Evolutionary conservation across 2,888 invertebrate species (phyloP).

Genomic region (Luperina testacea): DNA sequence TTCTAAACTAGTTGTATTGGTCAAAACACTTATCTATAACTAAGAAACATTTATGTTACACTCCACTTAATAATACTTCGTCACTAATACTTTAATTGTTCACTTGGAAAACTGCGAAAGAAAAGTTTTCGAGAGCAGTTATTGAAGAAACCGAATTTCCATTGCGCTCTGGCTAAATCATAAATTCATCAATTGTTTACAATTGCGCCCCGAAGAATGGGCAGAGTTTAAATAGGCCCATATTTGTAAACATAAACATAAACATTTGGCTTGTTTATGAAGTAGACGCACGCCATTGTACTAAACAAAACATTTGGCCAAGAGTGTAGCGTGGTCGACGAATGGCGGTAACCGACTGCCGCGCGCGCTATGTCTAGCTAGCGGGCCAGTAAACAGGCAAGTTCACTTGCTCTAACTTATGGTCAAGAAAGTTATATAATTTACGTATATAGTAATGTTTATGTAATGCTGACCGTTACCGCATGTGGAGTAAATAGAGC

Average conservation of each 20-base stretch:
- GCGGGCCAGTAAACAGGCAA: constrained; percentile 53
- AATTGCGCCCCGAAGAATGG: constrained; percentile 66
- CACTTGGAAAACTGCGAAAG: constrained; percentile 43
- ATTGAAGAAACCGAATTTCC: constrained; percentile 51
- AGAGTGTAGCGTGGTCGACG: constrained; percentile 55
- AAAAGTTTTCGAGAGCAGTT: constrained; percentile 47
- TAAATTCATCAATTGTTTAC: constrained; percentile 57
- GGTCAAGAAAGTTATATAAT: constrained; percentile 60
- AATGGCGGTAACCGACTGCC: constrained; percentile 59
- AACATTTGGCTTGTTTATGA: constrained; percentile 58
- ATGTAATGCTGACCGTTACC: constrained; percentile 45
- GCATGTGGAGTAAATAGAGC: constrained; percentile 47
- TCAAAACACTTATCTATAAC: constrained; percentile 23
- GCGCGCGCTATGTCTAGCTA: constrained; percentile 44
- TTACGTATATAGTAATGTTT: constrained; percentile 40
- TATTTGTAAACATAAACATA: constrained; percentile 72
- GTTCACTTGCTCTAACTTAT: constrained; percentile 49
- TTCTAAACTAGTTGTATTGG: constrained; percentile 8
- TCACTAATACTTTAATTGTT: constrained; percentile 31
- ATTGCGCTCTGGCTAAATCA: constrained; percentile 46
- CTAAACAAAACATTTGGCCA: constrained; percentile 50
- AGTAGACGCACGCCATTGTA: constrained; percentile 50
- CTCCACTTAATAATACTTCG: constrained; percentile 28
- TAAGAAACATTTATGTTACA: constrained; percentile 16
- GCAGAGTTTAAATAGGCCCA: constrained; percentile 64